Conservation (phyloP, 2,797 vertebrate species). For the Clamator glandarius region DNA sequence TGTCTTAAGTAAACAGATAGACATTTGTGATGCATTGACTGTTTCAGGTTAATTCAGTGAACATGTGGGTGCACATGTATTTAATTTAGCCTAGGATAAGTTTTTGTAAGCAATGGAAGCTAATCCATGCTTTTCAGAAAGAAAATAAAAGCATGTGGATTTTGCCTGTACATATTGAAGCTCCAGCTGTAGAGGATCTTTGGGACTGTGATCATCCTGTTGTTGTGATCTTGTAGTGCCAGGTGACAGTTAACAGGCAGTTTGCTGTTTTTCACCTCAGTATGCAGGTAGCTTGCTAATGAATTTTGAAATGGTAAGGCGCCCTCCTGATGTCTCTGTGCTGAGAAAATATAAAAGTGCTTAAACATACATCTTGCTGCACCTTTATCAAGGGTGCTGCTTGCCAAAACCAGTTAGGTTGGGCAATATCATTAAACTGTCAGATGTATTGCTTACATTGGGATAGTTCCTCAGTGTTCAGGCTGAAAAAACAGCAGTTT, state of each 20-base stretch:
- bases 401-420: constrained; percentile 17
- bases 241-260: background rate
- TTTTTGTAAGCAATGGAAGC: constrained; percentile 33
- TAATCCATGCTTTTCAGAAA: background rate
- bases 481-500: constrained; percentile 38
- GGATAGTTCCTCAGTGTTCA: constrained; percentile 6
- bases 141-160: background rate
- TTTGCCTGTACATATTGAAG: background rate
- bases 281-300: background rate
- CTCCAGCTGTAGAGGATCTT: background rate
- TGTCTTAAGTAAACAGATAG: constrained; percentile 66
- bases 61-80: constrained; percentile 57
- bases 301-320: background rate
- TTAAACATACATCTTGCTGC: background rate
- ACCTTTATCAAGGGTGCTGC: background rate
- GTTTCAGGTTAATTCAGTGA: constrained; percentile 61
- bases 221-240: background rate
- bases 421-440: constrained; percentile 22
- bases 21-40: constrained; percentile 49
- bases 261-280: background rate
- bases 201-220: background rate
- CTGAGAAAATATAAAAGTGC: background rate
- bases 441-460: background rate
- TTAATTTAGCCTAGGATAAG: constrained; percentile 52
- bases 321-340: background rate